Base-by-base conservation (phyloP, 1,140 invertebrate genomes). In the Monochamus saltuarius region DNA sequence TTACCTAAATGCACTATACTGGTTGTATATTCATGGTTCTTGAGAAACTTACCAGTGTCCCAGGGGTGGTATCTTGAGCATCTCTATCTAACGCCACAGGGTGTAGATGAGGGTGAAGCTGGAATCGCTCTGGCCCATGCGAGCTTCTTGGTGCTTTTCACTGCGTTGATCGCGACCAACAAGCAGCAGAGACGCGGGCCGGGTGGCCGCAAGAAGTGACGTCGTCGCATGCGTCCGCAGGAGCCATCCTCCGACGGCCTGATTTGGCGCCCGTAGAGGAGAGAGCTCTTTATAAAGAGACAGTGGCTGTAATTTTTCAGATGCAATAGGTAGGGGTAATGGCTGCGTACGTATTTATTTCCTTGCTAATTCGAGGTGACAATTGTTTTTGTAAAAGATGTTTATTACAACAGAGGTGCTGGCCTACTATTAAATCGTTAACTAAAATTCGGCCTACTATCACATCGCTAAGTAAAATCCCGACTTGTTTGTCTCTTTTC, bases 81-180 rank as follows among this genome's bases (percentile, higher is more conserved):
- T 67, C 59, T 65, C 65, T 62, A 53, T 59, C 60, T 70, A 75
- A 65, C 79, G 78, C 80, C 80, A 80, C 67, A 82, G 75, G 64
- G 76, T 82, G 67, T 78, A 75, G 73, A 81, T 71, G 68, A 80
- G 67, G 64, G 79, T 75, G 71, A 82, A 81, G 76, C 79, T 82
- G 62, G 80, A 79, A 71, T 82, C 79, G 66, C 72, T 78, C 72
- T 81, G 72, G 76, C 79, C 80, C 80, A 82, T 82, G 45, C 52
- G 58, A 43, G 56, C 17, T 19, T 47, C 42, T 46, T 19, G 22
- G 17, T 55, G 40, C 46, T 47, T 58, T 49, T 37, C 46, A 16
- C 34, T 14, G 36, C 39, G 54, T 38, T 49, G 63, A 50, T 57
- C n/a, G 36, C 40, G 59, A 50, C 58, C 51, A 51, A 50, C 36